Percentiles rank a stretch among this genome's conserved stretches.
phyloP scores from a whole-genome alignment of 2,113 vertebrate species.

The Zosterops pallidus region DNA sequence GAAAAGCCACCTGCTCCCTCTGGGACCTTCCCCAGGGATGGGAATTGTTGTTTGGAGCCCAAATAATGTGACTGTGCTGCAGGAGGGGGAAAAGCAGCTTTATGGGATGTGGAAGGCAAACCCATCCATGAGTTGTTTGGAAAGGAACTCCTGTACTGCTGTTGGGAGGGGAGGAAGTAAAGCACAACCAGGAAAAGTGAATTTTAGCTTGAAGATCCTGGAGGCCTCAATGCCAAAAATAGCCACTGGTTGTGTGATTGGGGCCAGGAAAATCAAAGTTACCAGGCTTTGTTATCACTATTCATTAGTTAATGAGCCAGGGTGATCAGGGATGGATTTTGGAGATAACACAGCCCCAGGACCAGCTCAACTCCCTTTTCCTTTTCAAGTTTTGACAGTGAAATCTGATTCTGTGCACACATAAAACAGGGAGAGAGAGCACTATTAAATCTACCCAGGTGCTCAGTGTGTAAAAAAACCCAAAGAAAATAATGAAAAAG shows the following conservation, averaged over 20 bases:
- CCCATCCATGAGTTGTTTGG: fast-evolving
- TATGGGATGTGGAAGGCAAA: background rate
- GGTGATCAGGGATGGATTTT: background rate
- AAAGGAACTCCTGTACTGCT: background rate
- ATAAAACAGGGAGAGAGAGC: background rate
- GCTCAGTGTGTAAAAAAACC: background rate
- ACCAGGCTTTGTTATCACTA: background rate
- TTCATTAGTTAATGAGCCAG: background rate
- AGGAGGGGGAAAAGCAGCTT: background rate
- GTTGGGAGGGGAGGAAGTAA: background rate
- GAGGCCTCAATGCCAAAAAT: background rate
- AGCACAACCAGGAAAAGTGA: background rate
- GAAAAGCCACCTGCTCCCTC: background rate
- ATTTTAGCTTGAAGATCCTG: background rate
- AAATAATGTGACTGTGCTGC: background rate
- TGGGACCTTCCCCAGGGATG: background rate
- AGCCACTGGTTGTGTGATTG: background rate
- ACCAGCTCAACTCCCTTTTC: background rate
- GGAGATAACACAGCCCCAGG: background rate
- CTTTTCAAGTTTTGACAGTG: background rate
- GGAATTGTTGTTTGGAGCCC: background rate
- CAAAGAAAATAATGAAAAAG: background rate
- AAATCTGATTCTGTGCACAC: background rate
- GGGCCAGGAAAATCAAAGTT: background rate
- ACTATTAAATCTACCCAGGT: background rate